Evolutionary conservation across 2,888 invertebrate genomes (phyloP), one percentile per base, ranked within the genome.

Genomic region (Blastobasis adustella): DNA sequence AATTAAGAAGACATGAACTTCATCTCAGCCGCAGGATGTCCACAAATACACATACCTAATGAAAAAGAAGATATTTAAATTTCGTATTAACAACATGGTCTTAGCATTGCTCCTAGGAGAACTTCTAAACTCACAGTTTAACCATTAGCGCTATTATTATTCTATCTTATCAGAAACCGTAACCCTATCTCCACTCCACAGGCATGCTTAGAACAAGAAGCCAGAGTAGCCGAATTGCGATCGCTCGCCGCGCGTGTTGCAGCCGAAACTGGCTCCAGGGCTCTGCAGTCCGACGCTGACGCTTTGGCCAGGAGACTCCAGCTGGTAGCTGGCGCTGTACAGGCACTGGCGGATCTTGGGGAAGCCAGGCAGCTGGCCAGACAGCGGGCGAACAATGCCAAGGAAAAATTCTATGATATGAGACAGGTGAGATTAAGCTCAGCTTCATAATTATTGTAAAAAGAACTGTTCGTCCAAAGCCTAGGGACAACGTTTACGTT

Each of bases 201-300:
- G 95, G 92, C 93, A 77, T 95, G 94, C 72, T 91, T 94, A 70
- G 93, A 95, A 72, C 90, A 95, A 73, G 92, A 92, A 58, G 90
- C 91, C 38, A 92, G 95, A 61, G 92, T 93, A 55, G 92, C 92
- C 37, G 94, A 95, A 69, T 88, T 96, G 37, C 92, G 93, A 4
- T 92, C 92, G 10, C 90, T 96, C 54, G 95, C 95, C 3, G 92
- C 93, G 0, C 92, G 93, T 61, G 95, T 96, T 51, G 94, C 95
- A 0, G 91, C 92, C 37, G 94, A 94, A 69, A 94, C 96, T 7
- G 95, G 95, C 9, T 92, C 93, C 38, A 90, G 92, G 4, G 90
- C 95, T 0, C 85, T 95, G 54, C 93, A 93, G 57, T 92, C 93
- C 37, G 95, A 96, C 76, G 92, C 95, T 8, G 94, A 95, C 64